A percentile compares a stretch with the other conserved stretches of the same genome.
phyloP scores from a whole-genome alignment of 2,888 invertebrate species.

The Drosophila algonquin region DNA sequence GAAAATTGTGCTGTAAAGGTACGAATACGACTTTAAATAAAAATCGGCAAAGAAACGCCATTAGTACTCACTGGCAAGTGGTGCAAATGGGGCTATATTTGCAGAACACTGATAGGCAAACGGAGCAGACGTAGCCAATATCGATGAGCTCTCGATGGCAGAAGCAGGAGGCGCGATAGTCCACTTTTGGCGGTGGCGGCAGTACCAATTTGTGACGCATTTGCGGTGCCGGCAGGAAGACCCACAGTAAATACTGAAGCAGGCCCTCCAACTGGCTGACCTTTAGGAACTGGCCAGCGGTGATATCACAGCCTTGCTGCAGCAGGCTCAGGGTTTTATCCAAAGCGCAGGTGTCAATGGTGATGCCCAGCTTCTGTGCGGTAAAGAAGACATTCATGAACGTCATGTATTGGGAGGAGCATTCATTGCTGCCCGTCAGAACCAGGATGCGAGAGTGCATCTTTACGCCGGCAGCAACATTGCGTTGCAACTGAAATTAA shows the following conservation, averaged over 20 bases:
- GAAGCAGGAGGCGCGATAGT: slow-evolving; percentile 98
- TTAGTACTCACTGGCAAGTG: slow-evolving; percentile 94
- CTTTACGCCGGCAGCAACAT: slow-evolving; percentile 87
- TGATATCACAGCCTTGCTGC: slow-evolving; percentile 98
- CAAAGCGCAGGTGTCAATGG: slow-evolving; percentile 96
- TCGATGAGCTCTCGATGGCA: slow-evolving; percentile 98
- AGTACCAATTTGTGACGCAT: slow-evolving; percentile 92
- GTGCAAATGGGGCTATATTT: slow-evolving; percentile 98
- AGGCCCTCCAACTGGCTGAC: slow-evolving; percentile 94
- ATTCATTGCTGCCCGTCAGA: slow-evolving; percentile 95
- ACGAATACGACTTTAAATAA: accelerated
- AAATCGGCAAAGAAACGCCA: too few relatives aligned
- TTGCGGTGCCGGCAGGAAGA: slow-evolving; percentile 94
- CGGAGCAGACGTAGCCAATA: slow-evolving; percentile 98
- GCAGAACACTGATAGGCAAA: slow-evolving; percentile 98
- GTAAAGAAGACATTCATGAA: slow-evolving; percentile 99
- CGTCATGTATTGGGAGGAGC: slow-evolving; percentile 97
- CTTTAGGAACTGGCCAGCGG: slow-evolving; percentile 95
- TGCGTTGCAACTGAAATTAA: slow-evolving; percentile 85
- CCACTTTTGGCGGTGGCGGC: slow-evolving; percentile 95
- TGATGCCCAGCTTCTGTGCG: slow-evolving; percentile 93
- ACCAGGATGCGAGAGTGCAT: slow-evolving; percentile 92
- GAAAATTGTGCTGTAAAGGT: slow-evolving; percentile 91
- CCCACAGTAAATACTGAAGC: slow-evolving; percentile 88
- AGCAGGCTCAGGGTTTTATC: slow-evolving; percentile 95